These are phyloP conservation scores for Omphaloscelis lunosa DNA, from an alignment of 2,888 invertebrate species.

Conservation along the genomic window DNA sequence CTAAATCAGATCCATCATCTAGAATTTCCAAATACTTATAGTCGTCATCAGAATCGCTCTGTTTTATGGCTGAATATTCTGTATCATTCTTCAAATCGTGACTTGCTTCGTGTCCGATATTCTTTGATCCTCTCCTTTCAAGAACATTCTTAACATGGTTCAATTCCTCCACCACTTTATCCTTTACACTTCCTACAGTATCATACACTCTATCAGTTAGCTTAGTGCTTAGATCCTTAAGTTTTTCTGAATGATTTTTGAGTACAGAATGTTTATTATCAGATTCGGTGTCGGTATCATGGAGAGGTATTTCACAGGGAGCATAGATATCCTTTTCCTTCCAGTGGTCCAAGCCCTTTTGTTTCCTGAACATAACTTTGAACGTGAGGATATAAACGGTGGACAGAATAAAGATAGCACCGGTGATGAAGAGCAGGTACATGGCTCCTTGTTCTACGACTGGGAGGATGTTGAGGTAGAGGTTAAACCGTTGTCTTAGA, in stretches of 20 bases:
- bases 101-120: conserved; percentile 70
- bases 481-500: conserved; percentile 92
- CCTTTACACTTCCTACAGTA: conserved; percentile 81
- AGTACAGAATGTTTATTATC: conserved; percentile 68
- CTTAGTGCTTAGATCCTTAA: conserved; percentile 79
- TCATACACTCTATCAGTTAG: conserved; percentile 82
- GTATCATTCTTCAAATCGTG: conserved; percentile 72
- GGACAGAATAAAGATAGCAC: conserved; percentile 88
- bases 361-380: conserved; percentile 82
- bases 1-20: conserved; percentile 83
- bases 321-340: conserved; percentile 76
- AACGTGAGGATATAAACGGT: conserved; percentile 86
- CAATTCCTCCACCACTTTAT: conserved; percentile 74
- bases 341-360: conserved; percentile 67
- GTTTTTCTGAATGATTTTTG: conserved; percentile 74
- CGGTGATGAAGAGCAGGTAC: conserved; percentile 90
- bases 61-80: conserved; percentile 75
- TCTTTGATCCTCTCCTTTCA: conserved; percentile 76
- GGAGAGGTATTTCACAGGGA: conserved; percentile 84
- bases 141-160: conserved; percentile 78
- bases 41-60: conserved; percentile 83
- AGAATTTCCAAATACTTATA: conserved; percentile 85
- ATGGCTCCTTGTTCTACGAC: conserved; percentile 90
- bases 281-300: conserved; percentile 74
- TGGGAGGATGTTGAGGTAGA: conserved; percentile 94